A percentile compares a stretch with the other conserved stretches of the same genome.
Conservation (phyloP, 1,140 invertebrate genomes). For the Cataglyphis hispanica region DNA sequence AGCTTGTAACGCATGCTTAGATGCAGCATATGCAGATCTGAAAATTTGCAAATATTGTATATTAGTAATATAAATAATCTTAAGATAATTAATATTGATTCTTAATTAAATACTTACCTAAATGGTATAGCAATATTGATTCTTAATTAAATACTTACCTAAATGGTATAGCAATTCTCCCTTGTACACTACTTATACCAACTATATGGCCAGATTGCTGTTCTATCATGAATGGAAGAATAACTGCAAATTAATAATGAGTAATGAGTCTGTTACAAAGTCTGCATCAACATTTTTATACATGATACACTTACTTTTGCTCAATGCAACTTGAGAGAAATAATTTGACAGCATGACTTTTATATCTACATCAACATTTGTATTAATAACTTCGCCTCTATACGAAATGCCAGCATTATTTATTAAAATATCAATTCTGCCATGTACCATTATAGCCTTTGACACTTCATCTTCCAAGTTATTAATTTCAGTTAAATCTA, state of each 20-base stretch:
- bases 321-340: slow-evolving; percentile 96
- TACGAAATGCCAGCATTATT: slow-evolving; percentile 97
- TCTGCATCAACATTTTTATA: neutral
- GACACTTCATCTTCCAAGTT: slow-evolving; percentile 88
- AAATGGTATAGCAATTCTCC: slow-evolving; percentile 95
- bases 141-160: slow-evolving; percentile 83
- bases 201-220: slow-evolving; percentile 93
- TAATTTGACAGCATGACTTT: slow-evolving; percentile 98
- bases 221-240: slow-evolving; percentile 94
- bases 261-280: slow-evolving; percentile 15
- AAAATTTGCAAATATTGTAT: slow-evolving; percentile 8
- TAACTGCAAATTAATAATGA: slow-evolving; percentile 87
- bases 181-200: slow-evolving; percentile 97
- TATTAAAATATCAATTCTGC: slow-evolving; percentile 94
- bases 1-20: slow-evolving; percentile 97
- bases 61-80: neutral
- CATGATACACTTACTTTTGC: slow-evolving; percentile 91
- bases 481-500: slow-evolving; percentile 93
- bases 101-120: slow-evolving; percentile 83
- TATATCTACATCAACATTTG: slow-evolving; percentile 94
- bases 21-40: slow-evolving; percentile 95
- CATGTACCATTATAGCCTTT: slow-evolving; percentile 90
- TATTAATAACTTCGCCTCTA: slow-evolving; percentile 92
- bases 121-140: slow-evolving; percentile 95
- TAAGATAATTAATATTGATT: neutral